These are phyloP conservation scores for Drosophila setosimentum DNA, from an alignment of 2,888 invertebrate genomes.

Conservation along the genomic window DNA sequence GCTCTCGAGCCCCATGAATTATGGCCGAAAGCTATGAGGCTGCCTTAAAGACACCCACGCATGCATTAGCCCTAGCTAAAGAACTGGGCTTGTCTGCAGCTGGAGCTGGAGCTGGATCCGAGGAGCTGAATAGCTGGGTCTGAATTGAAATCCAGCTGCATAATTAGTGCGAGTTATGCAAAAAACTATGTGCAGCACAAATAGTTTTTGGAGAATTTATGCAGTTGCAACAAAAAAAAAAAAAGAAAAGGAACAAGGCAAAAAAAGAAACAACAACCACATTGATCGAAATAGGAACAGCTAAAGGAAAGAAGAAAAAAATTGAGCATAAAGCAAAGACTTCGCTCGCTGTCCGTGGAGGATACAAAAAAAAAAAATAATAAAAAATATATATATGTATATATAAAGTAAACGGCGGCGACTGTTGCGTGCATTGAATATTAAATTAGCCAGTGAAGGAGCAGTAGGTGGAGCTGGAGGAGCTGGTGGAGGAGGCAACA, in stretches of 20 bases:
- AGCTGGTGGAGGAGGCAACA: neutral
- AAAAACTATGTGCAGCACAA: constrained; percentile 68
- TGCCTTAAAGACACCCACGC: constrained; percentile 65
- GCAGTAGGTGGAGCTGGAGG: neutral
- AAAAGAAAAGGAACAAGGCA: constrained; percentile 3
- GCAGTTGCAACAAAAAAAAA: constrained; percentile 31
- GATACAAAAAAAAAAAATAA: constrained; percentile 1
- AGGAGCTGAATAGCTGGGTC: neutral
- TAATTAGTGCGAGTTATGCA: constrained; percentile 65
- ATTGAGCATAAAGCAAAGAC: constrained; percentile 38
- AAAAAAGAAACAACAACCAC: constrained; percentile 2
- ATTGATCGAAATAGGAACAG: constrained; percentile 16
- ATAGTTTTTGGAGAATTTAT: constrained; percentile 72
- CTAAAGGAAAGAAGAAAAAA: constrained; percentile 22
- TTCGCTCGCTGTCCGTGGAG: neutral
- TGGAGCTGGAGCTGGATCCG: neutral
- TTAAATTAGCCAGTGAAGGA: constrained; percentile 62
- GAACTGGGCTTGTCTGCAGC: constrained; percentile 14
- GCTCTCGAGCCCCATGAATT: constrained; percentile 63
- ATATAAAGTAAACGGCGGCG: constrained; percentile 64
- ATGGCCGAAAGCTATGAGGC: constrained; percentile 61
- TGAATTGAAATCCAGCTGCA: constrained; percentile 69
- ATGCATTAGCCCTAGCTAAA: constrained; percentile 49
- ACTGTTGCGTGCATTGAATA: constrained; percentile 77
- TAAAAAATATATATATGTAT: constrained; percentile 14